Evolutionary conservation across 2,888 invertebrate genomes (phyloP).

Genomic region (Didymodactylos carnosus): DNA sequence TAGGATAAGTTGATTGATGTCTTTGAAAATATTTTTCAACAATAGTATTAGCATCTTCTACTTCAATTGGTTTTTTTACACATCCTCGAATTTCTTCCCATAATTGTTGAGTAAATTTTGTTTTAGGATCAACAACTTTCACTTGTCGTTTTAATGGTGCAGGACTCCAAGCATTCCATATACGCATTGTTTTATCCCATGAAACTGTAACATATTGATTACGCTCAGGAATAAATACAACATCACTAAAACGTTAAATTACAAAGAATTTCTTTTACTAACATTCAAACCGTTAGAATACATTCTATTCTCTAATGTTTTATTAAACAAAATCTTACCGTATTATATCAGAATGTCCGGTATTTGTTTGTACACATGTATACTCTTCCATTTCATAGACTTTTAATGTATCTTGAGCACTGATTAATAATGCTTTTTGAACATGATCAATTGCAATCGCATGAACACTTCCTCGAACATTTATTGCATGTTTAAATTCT

Average conservation of each 20-base stretch:
- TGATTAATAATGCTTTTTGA: slow-evolving; percentile 1
- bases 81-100: not conserved
- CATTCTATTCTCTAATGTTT: not conserved
- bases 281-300: not conserved
- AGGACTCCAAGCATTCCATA: slow-evolving; percentile 30
- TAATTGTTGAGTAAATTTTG: not conserved
- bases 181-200: slow-evolving; percentile 30
- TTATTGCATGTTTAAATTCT: slow-evolving; percentile 18
- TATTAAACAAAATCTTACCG: no score
- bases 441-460: slow-evolving; percentile 7
- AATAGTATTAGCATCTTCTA: slow-evolving; percentile 1
- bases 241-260: slow-evolving; percentile 14
- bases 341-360: slow-evolving; percentile 29
- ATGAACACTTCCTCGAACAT: not conserved
- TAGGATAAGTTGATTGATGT: not conserved
- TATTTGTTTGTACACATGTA: slow-evolving; percentile 29
- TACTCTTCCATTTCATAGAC: slow-evolving; percentile 29
- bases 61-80: not conserved
- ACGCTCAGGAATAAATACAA: slow-evolving; percentile 31
- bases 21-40: not conserved
- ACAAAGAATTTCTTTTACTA: no score
- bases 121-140: not conserved
- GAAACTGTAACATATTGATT: slow-evolving; percentile 32
- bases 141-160: slow-evolving; percentile 19
- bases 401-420: slow-evolving; percentile 17